Conservation (phyloP, 2,113 vertebrate genomes). For the Sander lucioperca region DNA sequence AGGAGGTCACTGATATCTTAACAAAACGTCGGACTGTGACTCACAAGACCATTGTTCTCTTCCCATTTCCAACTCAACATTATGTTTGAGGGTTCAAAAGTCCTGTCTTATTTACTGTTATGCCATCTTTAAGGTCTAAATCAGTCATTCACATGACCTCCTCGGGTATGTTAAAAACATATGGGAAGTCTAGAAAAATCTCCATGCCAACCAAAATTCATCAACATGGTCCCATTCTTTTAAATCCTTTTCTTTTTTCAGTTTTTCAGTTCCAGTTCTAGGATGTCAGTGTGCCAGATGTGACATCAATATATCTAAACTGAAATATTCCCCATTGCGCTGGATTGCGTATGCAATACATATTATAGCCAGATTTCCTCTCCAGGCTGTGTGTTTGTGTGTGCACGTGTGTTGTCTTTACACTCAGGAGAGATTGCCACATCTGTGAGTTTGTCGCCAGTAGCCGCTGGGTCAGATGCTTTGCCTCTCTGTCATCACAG, state of each 20-base stretch:
- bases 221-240: not conserved
- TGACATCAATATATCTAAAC: conserved; percentile 25
- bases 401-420: conserved; percentile 47
- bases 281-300: conserved; percentile 58
- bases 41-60: not conserved
- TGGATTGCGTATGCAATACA: conserved; percentile 45
- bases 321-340: conserved; percentile 27
- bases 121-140: not conserved
- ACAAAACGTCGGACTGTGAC: not conserved
- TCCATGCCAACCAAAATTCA: not conserved
- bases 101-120: not conserved
- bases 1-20: not conserved
- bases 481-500: conserved; percentile 25
- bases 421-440: conserved; percentile 65
- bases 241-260: not conserved
- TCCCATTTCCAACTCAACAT: not conserved
- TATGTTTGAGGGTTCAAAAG: not conserved
- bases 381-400: conserved; percentile 57
- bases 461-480: conserved; percentile 62
- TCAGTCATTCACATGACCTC: not conserved
- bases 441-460: conserved; percentile 75
- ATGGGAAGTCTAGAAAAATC: not conserved
- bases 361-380: conserved; percentile 63
- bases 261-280: conserved; percentile 10
- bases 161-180: not conserved